These are phyloP conservation scores for Scortum barcoo DNA, from an alignment of 2,113 vertebrate genomes.

Conservation along the genomic window DNA sequence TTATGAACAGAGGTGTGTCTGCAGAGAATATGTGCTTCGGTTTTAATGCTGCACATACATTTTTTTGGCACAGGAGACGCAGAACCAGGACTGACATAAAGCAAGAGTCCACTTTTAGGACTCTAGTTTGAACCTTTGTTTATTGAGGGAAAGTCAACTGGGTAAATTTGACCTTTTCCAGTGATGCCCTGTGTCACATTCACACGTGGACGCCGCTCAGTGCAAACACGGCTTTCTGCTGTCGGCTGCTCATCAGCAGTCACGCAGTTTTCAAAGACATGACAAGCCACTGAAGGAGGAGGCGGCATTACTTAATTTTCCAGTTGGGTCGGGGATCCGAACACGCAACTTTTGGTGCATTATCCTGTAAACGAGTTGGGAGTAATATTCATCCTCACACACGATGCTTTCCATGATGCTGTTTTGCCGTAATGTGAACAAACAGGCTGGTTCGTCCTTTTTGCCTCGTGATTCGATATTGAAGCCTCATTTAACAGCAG, in stretches of 20 bases:
- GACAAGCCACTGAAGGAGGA: neutral
- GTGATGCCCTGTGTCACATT: conserved; percentile 32
- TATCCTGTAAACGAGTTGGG: neutral
- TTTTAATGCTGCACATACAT: conserved; percentile 27
- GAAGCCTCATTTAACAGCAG: neutral
- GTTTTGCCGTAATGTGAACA: neutral
- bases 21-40: conserved; percentile 34
- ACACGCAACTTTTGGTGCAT: neutral
- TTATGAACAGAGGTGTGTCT: conserved; percentile 51
- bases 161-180: conserved; percentile 37
- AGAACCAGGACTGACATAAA: neutral
- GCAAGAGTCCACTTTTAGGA: neutral
- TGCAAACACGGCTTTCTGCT: conserved; percentile 3
- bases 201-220: conserved; percentile 16
- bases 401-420: neutral
- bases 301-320: conserved; percentile 14
- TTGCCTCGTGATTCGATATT: neutral
- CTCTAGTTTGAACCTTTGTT: conserved; percentile 24
- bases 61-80: conserved; percentile 25
- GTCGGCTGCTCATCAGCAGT: conserved; percentile 1
- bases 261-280: conserved; percentile 20
- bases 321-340: neutral
- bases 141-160: conserved; percentile 4
- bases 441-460: neutral
- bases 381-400: neutral